phyloP scores from a whole-genome alignment of 2,888 invertebrate genomes.

The Oscheius onirici region DNA sequence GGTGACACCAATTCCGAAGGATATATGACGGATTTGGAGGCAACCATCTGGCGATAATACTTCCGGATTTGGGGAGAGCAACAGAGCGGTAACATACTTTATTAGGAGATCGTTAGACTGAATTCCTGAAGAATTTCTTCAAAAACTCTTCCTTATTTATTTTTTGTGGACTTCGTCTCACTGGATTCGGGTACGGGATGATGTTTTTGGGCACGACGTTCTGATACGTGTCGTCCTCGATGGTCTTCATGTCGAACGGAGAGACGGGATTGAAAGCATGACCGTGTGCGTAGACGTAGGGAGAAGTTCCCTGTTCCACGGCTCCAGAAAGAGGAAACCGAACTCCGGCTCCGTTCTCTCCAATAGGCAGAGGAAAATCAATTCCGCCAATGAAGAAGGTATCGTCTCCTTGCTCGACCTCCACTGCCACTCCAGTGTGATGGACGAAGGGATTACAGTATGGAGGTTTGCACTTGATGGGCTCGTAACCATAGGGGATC shows the following conservation, averaged over 20 bases:
- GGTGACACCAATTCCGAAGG: too few species aligned
- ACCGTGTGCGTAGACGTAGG: slow-evolving; percentile 65
- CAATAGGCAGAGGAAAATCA: slow-evolving; percentile 66
- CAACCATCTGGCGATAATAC: too few species aligned
- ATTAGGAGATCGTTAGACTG: background rate
- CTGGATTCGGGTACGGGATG: background rate
- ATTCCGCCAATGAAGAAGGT: slow-evolving; percentile 65
- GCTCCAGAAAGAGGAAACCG: slow-evolving; percentile 66
- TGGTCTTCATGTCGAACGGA: slow-evolving; percentile 51
- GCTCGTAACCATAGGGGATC: slow-evolving; percentile 67
- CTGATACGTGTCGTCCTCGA: slow-evolving; percentile 12
- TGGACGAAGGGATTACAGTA: slow-evolving; percentile 70
- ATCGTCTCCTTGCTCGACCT: slow-evolving; percentile 66
- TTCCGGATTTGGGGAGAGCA: too few species aligned
- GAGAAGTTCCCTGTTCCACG: slow-evolving; percentile 65
- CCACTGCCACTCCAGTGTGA: slow-evolving; percentile 62
- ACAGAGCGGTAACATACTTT: background rate
- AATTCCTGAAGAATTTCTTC: slow-evolving; percentile 49
- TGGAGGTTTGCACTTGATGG: slow-evolving; percentile 68
- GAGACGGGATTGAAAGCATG: slow-evolving; percentile 65
- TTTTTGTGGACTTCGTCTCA: slow-evolving; percentile 23
- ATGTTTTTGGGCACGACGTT: slow-evolving; percentile 1
- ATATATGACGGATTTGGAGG: too few species aligned
- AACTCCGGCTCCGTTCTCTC: slow-evolving; percentile 63
- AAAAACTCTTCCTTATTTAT: slow-evolving; percentile 43